A percentile compares a stretch with the other conserved stretches of the same genome.
phyloP scores from a whole-genome alignment of 2,797 vertebrate genomes.

The Rhinophrynus dorsalis region DNA sequence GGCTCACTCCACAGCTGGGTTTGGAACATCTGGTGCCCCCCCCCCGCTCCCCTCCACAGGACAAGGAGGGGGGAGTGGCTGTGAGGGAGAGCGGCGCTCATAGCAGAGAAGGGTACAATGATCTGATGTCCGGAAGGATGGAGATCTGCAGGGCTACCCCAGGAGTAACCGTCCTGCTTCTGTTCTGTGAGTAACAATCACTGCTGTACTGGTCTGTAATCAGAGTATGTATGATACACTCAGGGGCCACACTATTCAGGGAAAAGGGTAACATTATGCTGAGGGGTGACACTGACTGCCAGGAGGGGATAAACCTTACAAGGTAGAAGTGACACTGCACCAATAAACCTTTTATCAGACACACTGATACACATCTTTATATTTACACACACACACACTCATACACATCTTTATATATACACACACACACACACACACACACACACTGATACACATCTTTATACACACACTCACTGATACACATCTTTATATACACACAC shows the following conservation, averaged over 20 bases:
- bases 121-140: constrained; percentile 50
- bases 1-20: constrained; percentile 76
- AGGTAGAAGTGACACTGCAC: not conserved
- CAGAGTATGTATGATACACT: not conserved
- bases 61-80: not conserved
- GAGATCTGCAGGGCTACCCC: not conserved
- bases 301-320: not conserved
- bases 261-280: not conserved
- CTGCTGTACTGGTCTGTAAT: not conserved
- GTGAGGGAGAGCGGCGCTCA: constrained; percentile 47
- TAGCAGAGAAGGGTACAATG: constrained; percentile 45
- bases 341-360: too few relatives aligned
- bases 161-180: not conserved
- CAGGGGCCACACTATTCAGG: not conserved
- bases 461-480: too few relatives aligned
- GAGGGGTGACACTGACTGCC: not conserved
- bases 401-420: too few relatives aligned
- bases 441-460: too few relatives aligned
- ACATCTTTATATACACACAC: too few relatives aligned
- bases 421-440: too few relatives aligned
- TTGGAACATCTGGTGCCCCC: constrained; percentile 80
- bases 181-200: constrained; percentile 8
- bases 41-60: constrained; percentile 65
- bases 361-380: too few relatives aligned
- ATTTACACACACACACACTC: too few relatives aligned